Base-by-base conservation (phyloP, 1,140 invertebrate genomes). In the Drosophila auraria region DNA sequence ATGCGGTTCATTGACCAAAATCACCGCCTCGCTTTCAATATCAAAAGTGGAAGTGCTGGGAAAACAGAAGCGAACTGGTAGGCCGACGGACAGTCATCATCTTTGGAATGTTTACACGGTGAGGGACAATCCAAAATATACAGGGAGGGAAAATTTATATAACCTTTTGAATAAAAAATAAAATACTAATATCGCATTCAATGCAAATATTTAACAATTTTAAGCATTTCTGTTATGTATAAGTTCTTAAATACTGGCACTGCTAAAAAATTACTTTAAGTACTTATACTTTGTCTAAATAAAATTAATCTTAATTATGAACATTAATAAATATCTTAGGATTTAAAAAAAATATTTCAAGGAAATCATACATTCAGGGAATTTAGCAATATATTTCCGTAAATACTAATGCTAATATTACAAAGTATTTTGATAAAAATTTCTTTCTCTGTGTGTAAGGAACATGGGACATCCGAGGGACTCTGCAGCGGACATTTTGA, bases 1-100 rank as follows among this genome's bases (percentile, higher is more conserved):
- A 90, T 86, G 49, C 86, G 76, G 82, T 90, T 90, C 82, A 90
- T 86, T 90, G 84, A 69, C 84, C 80, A 83, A 73, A 75, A 56
- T 81, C 71, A 49, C 62, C 61, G 57, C 69, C 40, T 80, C 79
- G 78, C 71, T 86, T 89, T 87, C 81, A 72, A 79, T 89, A 82
- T 82, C 68, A 77, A 89, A 82, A 86, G 82, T 90, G 74, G 44
- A 60, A 72, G 69, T 56, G 60, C 63, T 61, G 59, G 56, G 47
- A 62, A 73, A 83, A 73, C 68, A 45, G 45, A 40, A n/a, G 30
- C 45, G 50, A 57, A 44, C 71, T 59, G 59, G 23, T 45, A 53
- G 78, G 47, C 76, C 51, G 53, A 27, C 76, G 60, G 58, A 36
- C 20, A 23, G 38, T 54, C 51, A 64, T 83, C 45, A 50, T 78